Evolutionary conservation across 2,888 invertebrate genomes (phyloP).

Genomic region (Nysson spinosus): DNA sequence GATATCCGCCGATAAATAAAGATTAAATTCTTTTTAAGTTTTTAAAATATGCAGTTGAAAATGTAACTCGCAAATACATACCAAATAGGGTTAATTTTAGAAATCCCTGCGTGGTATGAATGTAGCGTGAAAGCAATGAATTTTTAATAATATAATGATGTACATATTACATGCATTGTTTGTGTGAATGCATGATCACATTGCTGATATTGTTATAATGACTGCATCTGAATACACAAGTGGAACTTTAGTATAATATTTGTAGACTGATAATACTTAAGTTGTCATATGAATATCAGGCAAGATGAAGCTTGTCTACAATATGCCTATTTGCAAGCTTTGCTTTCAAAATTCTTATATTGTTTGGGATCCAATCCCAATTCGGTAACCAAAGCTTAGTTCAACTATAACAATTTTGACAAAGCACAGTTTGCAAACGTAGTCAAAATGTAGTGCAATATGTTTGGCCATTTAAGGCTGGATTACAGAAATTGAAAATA

Average conservation of each 20-base stretch:
- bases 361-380: slow-evolving; percentile 15
- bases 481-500: slow-evolving; percentile 69
- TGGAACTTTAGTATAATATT: slow-evolving; percentile 71
- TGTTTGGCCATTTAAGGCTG: slow-evolving; percentile 62
- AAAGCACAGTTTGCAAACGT: slow-evolving; percentile 66
- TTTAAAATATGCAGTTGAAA: slow-evolving; percentile 35
- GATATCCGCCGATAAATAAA: slow-evolving; percentile 15
- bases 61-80: slow-evolving; percentile 40
- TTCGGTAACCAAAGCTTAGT: slow-evolving; percentile 13
- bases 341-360: slow-evolving; percentile 46
- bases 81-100: slow-evolving; percentile 48
- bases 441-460: slow-evolving; percentile 74
- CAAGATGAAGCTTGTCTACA: slow-evolving; percentile 44
- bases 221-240: slow-evolving; percentile 60
- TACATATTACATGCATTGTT: slow-evolving; percentile 63
- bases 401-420: slow-evolving; percentile 28
- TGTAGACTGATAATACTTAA: slow-evolving; percentile 77
- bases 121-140: slow-evolving; percentile 57
- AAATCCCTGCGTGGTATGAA: slow-evolving; percentile 54
- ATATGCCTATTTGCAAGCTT: slow-evolving; percentile 60
- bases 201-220: slow-evolving; percentile 60
- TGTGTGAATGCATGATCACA: slow-evolving; percentile 61
- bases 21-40: slow-evolving; percentile 29
- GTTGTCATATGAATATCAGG: slow-evolving; percentile 64
- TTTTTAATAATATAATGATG: slow-evolving; percentile 59